phyloP scores from a whole-genome alignment of 2,888 invertebrate genomes.

The Calameuta idolon region DNA sequence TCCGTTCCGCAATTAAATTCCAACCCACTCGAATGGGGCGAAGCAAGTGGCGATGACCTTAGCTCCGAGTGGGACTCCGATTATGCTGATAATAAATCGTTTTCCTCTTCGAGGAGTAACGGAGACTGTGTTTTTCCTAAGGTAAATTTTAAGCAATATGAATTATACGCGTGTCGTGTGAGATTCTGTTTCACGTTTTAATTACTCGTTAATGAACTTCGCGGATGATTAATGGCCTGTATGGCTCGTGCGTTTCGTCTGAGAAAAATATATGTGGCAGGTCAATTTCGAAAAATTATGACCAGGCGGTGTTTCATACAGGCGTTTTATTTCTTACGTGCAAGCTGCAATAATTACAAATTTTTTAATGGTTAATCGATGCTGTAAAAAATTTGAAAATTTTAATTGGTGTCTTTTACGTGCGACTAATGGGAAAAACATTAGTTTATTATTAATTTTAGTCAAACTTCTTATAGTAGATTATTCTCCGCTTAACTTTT shows the following conservation, averaged over 20 bases:
- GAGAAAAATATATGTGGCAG: background rate
- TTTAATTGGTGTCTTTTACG: background rate
- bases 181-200: background rate
- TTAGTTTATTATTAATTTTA: background rate
- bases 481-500: constrained; percentile 37
- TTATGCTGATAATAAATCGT: constrained; percentile 44
- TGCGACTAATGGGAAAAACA: background rate
- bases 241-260: background rate
- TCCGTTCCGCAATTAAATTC: constrained; percentile 73
- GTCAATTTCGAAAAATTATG: background rate
- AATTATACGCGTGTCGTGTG: background rate
- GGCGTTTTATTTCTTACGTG: background rate
- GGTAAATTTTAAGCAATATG: constrained; percentile 24
- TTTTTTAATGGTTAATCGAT: background rate
- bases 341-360: background rate
- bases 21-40: constrained; percentile 83
- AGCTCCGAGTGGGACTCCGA: constrained; percentile 94
- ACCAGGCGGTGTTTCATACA: background rate
- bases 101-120: constrained; percentile 21
- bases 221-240: too few species aligned
- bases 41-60: constrained; percentile 91
- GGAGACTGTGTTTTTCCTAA: constrained; percentile 32
- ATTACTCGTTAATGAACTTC: too few species aligned
- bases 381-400: background rate
- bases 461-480: constrained; percentile 20